Base-by-base conservation (phyloP, 92 coral and sea anemone genomes). In the Zoanthus sansibaricus region DNA sequence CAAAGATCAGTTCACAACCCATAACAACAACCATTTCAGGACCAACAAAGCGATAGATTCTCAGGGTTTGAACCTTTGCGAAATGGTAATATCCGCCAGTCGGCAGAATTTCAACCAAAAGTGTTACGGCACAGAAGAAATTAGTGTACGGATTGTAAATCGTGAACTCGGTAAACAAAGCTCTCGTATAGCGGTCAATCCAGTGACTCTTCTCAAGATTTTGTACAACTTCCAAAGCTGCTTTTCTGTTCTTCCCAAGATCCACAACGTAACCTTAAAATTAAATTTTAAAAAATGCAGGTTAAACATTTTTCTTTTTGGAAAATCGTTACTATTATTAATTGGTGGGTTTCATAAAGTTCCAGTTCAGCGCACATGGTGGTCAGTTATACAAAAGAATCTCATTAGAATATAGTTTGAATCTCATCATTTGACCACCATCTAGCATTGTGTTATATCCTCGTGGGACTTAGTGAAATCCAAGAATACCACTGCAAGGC, bases 11-110 rank as follows among this genome's bases (percentile, higher is more conserved):
- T 88, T 94, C 98, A 76, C 98, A 94, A 12, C 94, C 98, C 98
- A 94, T 93, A 5, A 94, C 94, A 64, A 94, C 90, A 44, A 89
- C 94, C 98, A 94, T 94, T 84, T 94, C 98, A 0, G 98, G 98
- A 16, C 98, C 98, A 56, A 94, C 88, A 67, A 93, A 94, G 37
- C 98, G 98, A 75, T 94, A 94, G 5, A 94, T 92, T 61, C 94
- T 76, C 3, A 94, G 42, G 1, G 98, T 93, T 61, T 94, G 98
- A 25, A 94, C 88, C 76, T 91, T 93, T 8, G 98, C 94, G 77
- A 68, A 71, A 87, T 86, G 93, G 62, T 89, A 55, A 68, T 93
- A 94, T 0, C 94, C 98, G 1, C 98, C 98, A 0, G 96, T 91
- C 1, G 98, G 93, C 0, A 94, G 90, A 20, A 94, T 82, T 86